Conservation (phyloP, 2,888 invertebrate species). For the Horisme vitalbata region DNA sequence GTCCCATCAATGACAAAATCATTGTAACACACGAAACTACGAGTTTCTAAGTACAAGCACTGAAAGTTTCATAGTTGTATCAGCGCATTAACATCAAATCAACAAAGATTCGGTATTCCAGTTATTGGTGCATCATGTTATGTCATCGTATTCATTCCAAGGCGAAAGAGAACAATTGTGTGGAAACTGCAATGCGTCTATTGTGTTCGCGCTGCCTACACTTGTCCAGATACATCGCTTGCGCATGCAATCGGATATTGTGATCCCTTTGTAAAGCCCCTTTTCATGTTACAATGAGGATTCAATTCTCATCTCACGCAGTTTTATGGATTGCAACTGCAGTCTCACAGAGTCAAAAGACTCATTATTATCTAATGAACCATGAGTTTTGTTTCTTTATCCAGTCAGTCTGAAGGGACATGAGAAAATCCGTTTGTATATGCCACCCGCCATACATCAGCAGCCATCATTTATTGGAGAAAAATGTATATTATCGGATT, state of each 20-base stretch:
- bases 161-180: constrained; percentile 31
- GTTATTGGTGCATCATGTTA: constrained; percentile 32
- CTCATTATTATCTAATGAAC: constrained; percentile 1
- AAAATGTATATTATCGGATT: no score
- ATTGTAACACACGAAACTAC: no score
- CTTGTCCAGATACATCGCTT: constrained; percentile 8
- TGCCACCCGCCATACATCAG: no score
- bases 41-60: no score
- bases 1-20: no score
- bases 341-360: constrained; percentile 7
- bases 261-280: constrained; percentile 13
- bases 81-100: constrained; percentile 38
- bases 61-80: no score
- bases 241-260: constrained; percentile 8
- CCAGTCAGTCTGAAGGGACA: background rate
- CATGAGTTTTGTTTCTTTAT: constrained; percentile 6
- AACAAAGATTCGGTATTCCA: constrained; percentile 31
- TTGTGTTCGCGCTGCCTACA: constrained; percentile 29
- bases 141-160: constrained; percentile 31
- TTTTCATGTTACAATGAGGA: constrained; percentile 6
- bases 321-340: constrained; percentile 9
- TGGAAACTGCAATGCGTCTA: constrained; percentile 30
- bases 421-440: background rate
- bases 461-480: no score
- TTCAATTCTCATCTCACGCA: constrained; percentile 15